These are phyloP conservation scores for Phymastichus coffea DNA, from an alignment of 1,140 invertebrate species.

Conservation along the genomic window DNA sequence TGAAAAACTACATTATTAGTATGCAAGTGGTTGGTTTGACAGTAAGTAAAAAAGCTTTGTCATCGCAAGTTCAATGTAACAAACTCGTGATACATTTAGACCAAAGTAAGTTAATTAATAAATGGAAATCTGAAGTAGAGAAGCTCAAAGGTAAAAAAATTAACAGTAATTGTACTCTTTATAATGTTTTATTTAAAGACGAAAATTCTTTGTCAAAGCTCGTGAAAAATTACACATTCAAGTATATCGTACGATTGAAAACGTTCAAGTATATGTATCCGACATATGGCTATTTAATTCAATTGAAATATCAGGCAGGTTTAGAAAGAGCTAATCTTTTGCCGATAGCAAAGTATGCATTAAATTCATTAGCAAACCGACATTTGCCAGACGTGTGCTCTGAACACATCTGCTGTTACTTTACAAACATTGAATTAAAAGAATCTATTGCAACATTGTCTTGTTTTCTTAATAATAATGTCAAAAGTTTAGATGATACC, in stretches of 20 bases:
- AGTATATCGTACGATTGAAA: neutral
- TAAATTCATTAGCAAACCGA: neutral
- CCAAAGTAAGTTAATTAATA: neutral
- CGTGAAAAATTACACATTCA: neutral
- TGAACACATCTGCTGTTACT: neutral
- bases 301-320: neutral
- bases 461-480: too few relatives aligned
- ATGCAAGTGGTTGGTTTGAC: neutral
- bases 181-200: neutral
- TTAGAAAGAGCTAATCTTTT: neutral
- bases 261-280: neutral
- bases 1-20: neutral
- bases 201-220: neutral
- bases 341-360: neutral
- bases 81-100: neutral
- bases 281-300: neutral
- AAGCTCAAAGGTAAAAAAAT: neutral
- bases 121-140: too few relatives aligned
- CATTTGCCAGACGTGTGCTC: neutral
- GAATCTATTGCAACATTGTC: neutral
- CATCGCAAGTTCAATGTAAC: neutral
- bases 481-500: too few relatives aligned
- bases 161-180: neutral
- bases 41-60: neutral
- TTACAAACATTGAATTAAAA: neutral